Conservation (phyloP, 2,888 invertebrate species). For the Frankliniella fusca region DNA sequence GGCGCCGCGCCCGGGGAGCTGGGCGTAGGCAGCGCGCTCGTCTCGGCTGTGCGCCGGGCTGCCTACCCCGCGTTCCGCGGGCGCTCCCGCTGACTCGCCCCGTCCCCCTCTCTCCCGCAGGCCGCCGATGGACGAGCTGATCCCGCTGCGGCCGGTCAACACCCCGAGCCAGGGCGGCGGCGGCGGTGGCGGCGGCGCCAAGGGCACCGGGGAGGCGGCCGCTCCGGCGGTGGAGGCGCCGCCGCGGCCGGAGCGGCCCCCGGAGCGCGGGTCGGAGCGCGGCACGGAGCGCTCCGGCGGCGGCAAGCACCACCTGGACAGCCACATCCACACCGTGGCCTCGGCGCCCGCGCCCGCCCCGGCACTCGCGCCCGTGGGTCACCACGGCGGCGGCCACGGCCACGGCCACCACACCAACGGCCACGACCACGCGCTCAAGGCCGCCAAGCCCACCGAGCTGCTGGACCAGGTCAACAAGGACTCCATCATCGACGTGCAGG, state of each 20-base stretch:
- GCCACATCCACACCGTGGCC: conserved; percentile 21
- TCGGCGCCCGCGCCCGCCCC: conserved; percentile 1
- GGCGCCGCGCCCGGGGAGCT: too few relatives aligned
- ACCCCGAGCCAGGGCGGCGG: conserved; percentile 16
- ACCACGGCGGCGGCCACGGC: conserved; percentile 2
- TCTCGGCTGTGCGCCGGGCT: too few relatives aligned
- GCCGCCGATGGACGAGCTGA: conserved; percentile 15
- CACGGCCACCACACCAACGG: background rate
- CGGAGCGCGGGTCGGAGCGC: background rate
- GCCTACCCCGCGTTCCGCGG: too few relatives aligned
- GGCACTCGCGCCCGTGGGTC: background rate
- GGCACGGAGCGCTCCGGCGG: background rate
- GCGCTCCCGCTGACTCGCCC: background rate
- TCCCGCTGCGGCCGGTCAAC: conserved; percentile 9
- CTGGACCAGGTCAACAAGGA: conserved; percentile 21
- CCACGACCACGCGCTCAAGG: conserved; percentile 11
- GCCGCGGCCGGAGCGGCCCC: background rate
- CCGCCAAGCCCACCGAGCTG: conserved; percentile 8
- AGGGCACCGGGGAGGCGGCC: background rate
- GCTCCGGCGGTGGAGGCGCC: background rate
- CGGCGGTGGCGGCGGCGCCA: background rate
- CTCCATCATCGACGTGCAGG: conserved; percentile 18
- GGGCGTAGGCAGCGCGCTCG: too few relatives aligned
- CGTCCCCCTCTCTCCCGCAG: background rate
- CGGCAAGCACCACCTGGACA: conserved; percentile 19